A percentile compares a stretch with the other conserved stretches of the same genome.
Conservation (phyloP, 2,113 vertebrate species). For the Lepisosteus oculatus region DNA sequence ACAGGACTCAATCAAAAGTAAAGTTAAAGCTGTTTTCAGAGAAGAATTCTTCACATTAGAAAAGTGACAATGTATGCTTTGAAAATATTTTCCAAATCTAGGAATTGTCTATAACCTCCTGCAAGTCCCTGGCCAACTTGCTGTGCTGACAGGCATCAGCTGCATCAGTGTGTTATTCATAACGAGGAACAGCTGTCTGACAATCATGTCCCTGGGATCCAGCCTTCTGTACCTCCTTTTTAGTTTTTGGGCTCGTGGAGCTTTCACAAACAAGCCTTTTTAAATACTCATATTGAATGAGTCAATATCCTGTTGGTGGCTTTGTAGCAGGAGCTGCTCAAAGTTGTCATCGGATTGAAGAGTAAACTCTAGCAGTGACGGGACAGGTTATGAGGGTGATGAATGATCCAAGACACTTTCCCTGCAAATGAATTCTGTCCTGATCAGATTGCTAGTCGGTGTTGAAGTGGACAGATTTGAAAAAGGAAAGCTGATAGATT, state of each 20-base stretch:
- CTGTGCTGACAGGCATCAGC: not conserved
- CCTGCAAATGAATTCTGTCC: no score
- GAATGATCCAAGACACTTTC: no score
- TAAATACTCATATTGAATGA: not conserved
- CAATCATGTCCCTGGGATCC: not conserved
- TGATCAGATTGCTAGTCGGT: no score
- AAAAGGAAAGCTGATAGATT: no score
- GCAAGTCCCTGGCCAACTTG: not conserved
- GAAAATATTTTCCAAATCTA: conserved; percentile 2
- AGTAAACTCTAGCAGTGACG: not conserved
- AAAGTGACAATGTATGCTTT: not conserved
- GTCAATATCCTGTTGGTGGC: not conserved
- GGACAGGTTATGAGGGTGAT: not conserved
- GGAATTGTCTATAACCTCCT: conserved; percentile 4
- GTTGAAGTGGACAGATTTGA: no score
- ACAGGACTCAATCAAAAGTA: no score
- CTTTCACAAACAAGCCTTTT: not conserved
- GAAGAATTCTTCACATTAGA: not conserved
- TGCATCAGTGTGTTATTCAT: conserved; percentile 1
- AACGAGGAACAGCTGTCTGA: conserved; percentile 9
- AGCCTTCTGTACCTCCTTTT: not conserved
- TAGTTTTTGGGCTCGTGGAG: not conserved
- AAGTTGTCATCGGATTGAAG: not conserved
- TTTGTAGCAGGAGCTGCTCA: not conserved
- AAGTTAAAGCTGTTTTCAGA: not conserved